Conservation (phyloP, 2,797 vertebrate species). For the Hipposideros larvatus region DNA sequence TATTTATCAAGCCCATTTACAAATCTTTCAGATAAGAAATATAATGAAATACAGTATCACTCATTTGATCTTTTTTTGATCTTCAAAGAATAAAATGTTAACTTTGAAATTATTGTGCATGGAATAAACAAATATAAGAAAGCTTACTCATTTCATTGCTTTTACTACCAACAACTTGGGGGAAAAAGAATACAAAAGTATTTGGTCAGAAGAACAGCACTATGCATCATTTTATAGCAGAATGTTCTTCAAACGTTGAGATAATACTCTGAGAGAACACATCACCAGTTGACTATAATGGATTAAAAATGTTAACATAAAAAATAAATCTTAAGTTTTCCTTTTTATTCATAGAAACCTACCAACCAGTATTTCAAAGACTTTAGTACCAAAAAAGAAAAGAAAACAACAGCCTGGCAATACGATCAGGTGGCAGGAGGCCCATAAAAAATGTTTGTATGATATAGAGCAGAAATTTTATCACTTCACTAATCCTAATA, state of each 20-base stretch:
- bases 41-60: background rate
- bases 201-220: background rate
- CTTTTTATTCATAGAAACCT: background rate
- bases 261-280: background rate
- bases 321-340: slow-evolving; percentile 34
- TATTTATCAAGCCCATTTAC: slow-evolving; percentile 49
- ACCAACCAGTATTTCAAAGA: slow-evolving; percentile 32
- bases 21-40: slow-evolving; percentile 54
- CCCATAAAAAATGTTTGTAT: background rate
- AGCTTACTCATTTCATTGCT: background rate
- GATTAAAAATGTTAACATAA: slow-evolving; percentile 17
- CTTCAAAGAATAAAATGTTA: slow-evolving; percentile 36
- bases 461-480: background rate
- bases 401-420: background rate
- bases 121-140: slow-evolving; percentile 16
- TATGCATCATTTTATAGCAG: background rate
- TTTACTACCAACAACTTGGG: background rate
- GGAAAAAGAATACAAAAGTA: background rate
- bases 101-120: slow-evolving; percentile 17
- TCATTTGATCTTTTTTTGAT: slow-evolving; percentile 18
- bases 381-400: background rate
- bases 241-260: background rate
- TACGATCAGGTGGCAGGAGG: background rate
- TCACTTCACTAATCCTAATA: background rate
- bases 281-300: background rate